A percentile compares a stretch with the other conserved stretches of the same genome.
Conservation (phyloP, 1,140 invertebrate genomes). For the Amyelois transitella region DNA sequence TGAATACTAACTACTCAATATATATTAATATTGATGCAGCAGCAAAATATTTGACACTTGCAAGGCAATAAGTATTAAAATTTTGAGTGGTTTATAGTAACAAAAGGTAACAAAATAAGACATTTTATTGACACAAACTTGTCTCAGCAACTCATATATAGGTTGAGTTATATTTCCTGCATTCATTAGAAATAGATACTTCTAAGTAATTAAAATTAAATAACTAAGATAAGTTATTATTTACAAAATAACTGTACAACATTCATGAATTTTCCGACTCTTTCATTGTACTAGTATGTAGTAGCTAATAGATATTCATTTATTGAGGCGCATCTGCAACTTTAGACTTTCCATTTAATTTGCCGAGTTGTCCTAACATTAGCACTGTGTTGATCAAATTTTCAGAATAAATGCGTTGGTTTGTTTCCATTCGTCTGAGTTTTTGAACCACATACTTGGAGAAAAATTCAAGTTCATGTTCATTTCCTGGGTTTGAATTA, state of each 20-base stretch:
- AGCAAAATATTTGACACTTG: background rate
- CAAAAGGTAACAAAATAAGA: background rate
- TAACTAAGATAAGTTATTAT: conserved; percentile 4
- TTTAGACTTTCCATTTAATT: conserved; percentile 63
- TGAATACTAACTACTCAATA: no score
- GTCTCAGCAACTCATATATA: background rate
- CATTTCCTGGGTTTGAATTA: conserved; percentile 32
- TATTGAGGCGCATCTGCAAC: conserved; percentile 42
- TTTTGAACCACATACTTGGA: conserved; percentile 69
- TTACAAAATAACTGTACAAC: conserved; percentile 10
- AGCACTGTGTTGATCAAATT: conserved; percentile 67
- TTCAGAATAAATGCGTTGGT: conserved; percentile 67
- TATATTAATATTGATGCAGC: background rate
- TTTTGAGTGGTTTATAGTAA: background rate
- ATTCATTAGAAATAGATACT: background rate
- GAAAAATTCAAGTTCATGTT: conserved; percentile 65
- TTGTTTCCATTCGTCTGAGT: conserved; percentile 64
- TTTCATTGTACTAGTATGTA: conserved; percentile 1
- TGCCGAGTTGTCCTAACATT: conserved; percentile 61
- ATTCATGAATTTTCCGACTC: background rate
- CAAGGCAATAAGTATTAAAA: background rate
- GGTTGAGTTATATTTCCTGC: background rate
- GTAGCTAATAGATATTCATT: conserved; percentile 10
- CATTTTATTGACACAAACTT: background rate
- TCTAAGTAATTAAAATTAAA: background rate